phyloP scores from a whole-genome alignment of 2,113 vertebrate genomes.

The Nycticryphes semicollaris region DNA sequence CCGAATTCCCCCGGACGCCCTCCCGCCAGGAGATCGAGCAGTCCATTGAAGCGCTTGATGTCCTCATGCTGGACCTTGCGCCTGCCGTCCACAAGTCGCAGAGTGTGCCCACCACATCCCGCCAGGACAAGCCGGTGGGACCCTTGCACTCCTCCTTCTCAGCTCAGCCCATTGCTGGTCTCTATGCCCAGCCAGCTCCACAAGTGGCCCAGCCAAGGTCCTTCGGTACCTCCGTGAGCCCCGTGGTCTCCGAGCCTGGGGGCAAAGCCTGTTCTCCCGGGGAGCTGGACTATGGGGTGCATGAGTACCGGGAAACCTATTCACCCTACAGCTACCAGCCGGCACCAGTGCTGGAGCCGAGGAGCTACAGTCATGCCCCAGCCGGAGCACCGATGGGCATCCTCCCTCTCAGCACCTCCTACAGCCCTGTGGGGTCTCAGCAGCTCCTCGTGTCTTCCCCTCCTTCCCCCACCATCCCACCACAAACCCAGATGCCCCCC shows the following conservation, averaged over 20 bases:
- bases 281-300: slow-evolving; percentile 27
- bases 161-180: slow-evolving; percentile 72
- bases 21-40: slow-evolving; percentile 94
- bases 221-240: slow-evolving; percentile 1
- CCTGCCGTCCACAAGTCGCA: slow-evolving; percentile 85
- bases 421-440: slow-evolving; percentile 63
- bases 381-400: slow-evolving; percentile 62
- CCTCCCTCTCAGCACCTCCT: slow-evolving; percentile 26
- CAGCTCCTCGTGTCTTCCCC: slow-evolving; percentile 72
- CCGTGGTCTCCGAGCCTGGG: neutral
- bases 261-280: neutral
- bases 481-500: slow-evolving; percentile 65
- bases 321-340: slow-evolving; percentile 69
- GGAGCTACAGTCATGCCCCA: slow-evolving; percentile 71
- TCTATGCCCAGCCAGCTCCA: slow-evolving; percentile 63
- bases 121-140: slow-evolving; percentile 42
- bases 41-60: slow-evolving; percentile 93
- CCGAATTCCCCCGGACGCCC: slow-evolving; percentile 85
- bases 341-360: neutral
- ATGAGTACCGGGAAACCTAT: slow-evolving; percentile 58
- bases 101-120: slow-evolving; percentile 78
- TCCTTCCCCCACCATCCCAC: slow-evolving; percentile 53
- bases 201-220: slow-evolving; percentile 74
- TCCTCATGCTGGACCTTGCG: slow-evolving; percentile 93
- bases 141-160: slow-evolving; percentile 83